Evolutionary conservation across 2,113 vertebrate genomes (phyloP).

Genomic region (Chauna torquata): DNA sequence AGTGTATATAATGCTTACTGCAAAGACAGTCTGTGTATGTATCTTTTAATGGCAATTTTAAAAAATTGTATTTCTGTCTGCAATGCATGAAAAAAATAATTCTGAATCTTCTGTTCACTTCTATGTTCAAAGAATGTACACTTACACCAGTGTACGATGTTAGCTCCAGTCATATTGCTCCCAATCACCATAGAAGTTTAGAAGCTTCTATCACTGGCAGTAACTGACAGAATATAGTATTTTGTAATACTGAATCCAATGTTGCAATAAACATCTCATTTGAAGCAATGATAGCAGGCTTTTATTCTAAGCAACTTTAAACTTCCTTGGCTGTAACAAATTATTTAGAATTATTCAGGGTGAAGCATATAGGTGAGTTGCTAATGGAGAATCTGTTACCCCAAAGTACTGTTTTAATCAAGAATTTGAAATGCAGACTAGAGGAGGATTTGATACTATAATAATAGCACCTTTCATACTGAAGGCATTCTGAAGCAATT

Average conservation of each 20-base stretch:
- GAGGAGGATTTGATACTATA: conserved; percentile 40
- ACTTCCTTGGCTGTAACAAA: conserved; percentile 14
- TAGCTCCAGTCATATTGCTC: background rate
- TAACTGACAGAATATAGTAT: background rate
- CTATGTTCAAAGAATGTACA: background rate
- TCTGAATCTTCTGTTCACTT: background rate
- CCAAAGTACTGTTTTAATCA: conserved; percentile 46
- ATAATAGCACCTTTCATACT: conserved; percentile 49
- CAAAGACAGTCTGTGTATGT: background rate
- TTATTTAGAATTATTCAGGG: conserved; percentile 10
- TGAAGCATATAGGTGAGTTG: conserved; percentile 46
- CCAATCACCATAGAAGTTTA: background rate
- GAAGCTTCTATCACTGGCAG: background rate
- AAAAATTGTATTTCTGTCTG: background rate
- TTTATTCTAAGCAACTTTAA: conserved; percentile 23
- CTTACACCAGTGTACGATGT: background rate
- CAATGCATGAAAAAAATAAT: background rate
- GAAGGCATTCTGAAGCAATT: conserved; percentile 46
- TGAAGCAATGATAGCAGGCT: background rate
- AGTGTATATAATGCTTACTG: background rate
- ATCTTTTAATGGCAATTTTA: background rate
- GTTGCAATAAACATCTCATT: conserved; percentile 13
- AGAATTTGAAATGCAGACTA: conserved; percentile 39
- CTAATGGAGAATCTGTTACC: conserved; percentile 28
- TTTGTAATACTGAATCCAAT: background rate